Conservation (phyloP, 2,888 invertebrate genomes). For the Hypsopygia costalis region DNA sequence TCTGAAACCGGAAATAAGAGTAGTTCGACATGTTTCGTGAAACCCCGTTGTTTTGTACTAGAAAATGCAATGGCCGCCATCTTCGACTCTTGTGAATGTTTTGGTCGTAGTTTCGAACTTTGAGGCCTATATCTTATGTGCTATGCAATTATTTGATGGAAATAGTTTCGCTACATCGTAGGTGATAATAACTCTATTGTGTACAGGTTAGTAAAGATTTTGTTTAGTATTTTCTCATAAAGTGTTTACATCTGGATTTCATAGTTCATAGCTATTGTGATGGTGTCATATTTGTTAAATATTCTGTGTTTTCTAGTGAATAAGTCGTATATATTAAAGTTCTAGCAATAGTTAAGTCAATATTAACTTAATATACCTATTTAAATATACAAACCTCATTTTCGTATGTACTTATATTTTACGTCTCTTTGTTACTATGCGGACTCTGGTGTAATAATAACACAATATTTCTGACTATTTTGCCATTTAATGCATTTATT, state of each 20-base stretch:
- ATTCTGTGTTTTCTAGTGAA: constrained; percentile 34
- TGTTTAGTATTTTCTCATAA: constrained; percentile 62
- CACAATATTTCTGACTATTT: constrained; percentile 23
- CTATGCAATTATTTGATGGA: constrained; percentile 69
- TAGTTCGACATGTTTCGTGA: constrained; percentile 70
- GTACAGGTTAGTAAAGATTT: constrained; percentile 62
- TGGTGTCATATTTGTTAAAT: constrained; percentile 73
- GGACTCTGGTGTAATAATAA: constrained; percentile 29
- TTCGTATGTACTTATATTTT: constrained; percentile 61
- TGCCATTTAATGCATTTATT: constrained; percentile 19
- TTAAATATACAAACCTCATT: constrained; percentile 69
- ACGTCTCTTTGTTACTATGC: constrained; percentile 65
- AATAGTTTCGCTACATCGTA: constrained; percentile 64
- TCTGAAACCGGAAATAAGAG: constrained; percentile 58
- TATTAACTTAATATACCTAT: constrained; percentile 32
- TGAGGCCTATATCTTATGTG: constrained; percentile 66
- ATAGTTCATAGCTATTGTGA: constrained; percentile 79
- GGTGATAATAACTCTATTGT: constrained; percentile 52
- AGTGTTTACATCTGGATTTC: constrained; percentile 89
- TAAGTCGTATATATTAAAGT: constrained; percentile 18
- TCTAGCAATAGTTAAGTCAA: constrained; percentile 33
- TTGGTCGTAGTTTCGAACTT: constrained; percentile 81
- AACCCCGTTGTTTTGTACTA: constrained; percentile 86
- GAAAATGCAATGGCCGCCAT: constrained; percentile 92
- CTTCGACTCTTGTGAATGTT: constrained; percentile 91